A percentile compares a stretch with the other conserved stretches of the same genome.
phyloP scores from a whole-genome alignment of 2,113 vertebrate species.

The Ceyx cyanopectus region DNA sequence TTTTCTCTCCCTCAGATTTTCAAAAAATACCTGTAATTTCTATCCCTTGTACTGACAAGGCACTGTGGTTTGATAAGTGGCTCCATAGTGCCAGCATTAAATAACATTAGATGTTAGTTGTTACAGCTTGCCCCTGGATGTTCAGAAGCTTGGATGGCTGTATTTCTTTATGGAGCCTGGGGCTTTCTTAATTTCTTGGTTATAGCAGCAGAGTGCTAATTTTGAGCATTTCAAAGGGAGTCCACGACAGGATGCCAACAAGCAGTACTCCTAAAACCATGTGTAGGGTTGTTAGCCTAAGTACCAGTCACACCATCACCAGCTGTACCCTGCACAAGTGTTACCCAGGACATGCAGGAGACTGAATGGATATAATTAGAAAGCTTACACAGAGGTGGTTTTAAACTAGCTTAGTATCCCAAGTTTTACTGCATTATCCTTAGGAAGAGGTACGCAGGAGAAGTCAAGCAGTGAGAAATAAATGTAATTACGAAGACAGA shows the following conservation, averaged over 20 bases:
- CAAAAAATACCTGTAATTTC: background rate
- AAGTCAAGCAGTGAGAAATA: background rate
- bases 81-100: background rate
- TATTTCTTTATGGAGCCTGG: background rate
- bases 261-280: background rate
- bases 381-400: background rate
- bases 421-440: background rate
- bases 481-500: background rate
- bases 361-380: background rate
- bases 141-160: background rate
- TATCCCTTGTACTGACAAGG: background rate
- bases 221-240: background rate
- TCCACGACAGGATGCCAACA: fast-evolving
- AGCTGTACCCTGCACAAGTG: background rate
- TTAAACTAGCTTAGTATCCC: background rate
- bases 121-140: background rate
- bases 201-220: background rate
- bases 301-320: background rate
- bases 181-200: background rate
- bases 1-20: background rate
- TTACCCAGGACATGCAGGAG: background rate
- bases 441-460: background rate
- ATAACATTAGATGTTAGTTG: background rate
- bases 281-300: background rate
- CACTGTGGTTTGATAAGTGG: background rate